A percentile compares a stretch with the other conserved stretches of the same genome.
Evolutionary conservation across 35 echinoderm and acorn worm genomes (phyloP).

Genomic region (Ptychodera flava): DNA sequence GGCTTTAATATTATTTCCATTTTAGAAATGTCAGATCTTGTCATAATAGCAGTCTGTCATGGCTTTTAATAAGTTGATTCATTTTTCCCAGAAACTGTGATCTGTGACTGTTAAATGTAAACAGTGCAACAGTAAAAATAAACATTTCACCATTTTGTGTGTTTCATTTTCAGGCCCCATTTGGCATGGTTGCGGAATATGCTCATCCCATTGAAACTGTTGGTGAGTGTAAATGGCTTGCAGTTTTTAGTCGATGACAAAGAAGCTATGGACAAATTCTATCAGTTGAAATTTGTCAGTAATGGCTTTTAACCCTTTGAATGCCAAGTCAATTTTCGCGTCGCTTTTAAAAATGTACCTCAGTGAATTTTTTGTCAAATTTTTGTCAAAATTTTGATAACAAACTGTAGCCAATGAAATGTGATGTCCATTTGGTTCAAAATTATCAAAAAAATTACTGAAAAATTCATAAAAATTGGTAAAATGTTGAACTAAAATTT

Average conservation of each 20-base stretch:
- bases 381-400: not conserved
- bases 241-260: not conserved
- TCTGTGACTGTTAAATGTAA: not conserved
- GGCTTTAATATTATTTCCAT: not conserved
- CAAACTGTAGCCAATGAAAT: too few species aligned
- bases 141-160: not conserved
- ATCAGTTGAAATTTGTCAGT: too few species aligned
- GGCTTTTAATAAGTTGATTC: not conserved
- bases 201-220: constrained; percentile 93
- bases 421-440: too few species aligned
- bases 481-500: too few species aligned
- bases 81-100: not conserved
- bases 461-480: too few species aligned
- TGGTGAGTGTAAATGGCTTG: constrained; percentile 41
- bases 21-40: not conserved
- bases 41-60: not conserved
- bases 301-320: too few species aligned
- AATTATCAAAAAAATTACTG: too few species aligned
- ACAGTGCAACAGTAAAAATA: not conserved
- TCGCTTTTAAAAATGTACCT: not conserved
- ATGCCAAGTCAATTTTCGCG: too few species aligned
- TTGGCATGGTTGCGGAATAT: constrained; percentile 87
- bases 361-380: not conserved
- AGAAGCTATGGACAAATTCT: not conserved
- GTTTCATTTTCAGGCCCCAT: constrained; percentile 60